phyloP scores from a whole-genome alignment of 2,888 invertebrate genomes.

The Nemotelus nigrinus region DNA sequence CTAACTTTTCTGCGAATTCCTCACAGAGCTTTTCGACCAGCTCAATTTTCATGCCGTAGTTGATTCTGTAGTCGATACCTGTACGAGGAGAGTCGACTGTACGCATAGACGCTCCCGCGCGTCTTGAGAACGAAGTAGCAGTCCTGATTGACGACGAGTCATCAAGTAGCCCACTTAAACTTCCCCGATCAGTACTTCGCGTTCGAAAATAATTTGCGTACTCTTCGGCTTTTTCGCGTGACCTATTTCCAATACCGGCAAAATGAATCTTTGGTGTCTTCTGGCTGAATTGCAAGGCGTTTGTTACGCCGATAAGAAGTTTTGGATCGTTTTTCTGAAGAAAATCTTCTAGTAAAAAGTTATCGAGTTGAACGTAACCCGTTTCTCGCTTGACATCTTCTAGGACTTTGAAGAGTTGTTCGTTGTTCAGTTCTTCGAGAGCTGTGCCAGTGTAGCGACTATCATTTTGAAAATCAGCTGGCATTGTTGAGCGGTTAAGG shows the following conservation, averaged over 20 bases:
- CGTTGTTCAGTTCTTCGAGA: slow-evolving; percentile 16
- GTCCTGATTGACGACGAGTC: slow-evolving; percentile 34
- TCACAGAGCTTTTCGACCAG: slow-evolving; percentile 59
- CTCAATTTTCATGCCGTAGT: slow-evolving; percentile 60
- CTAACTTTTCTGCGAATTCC: slow-evolving; percentile 57
- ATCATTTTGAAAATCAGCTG: not conserved
- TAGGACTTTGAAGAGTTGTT: slow-evolving; percentile 54
- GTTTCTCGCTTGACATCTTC: slow-evolving; percentile 57
- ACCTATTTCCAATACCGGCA: not conserved
- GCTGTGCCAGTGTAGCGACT: not conserved
- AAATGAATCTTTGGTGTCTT: slow-evolving; percentile 45
- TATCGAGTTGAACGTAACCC: slow-evolving; percentile 58
- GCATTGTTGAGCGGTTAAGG: not conserved
- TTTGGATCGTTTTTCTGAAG: slow-evolving; percentile 61
- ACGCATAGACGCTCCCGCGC: slow-evolving; percentile 36
- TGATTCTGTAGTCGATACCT: slow-evolving; percentile 56
- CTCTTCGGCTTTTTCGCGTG: not conserved
- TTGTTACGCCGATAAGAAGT: slow-evolving; percentile 57
- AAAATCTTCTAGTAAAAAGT: slow-evolving; percentile 59
- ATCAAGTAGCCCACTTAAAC: not conserved
- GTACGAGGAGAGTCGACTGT: slow-evolving; percentile 46
- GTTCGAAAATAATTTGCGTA: not conserved
- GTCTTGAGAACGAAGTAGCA: slow-evolving; percentile 50
- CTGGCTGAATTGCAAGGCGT: slow-evolving; percentile 43
- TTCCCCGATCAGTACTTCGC: slow-evolving; percentile 1